Percentiles rank a stretch among this genome's conserved stretches.
These are phyloP conservation scores for Circaetus gallicus DNA, from an alignment of 2,113 vertebrate species.

Conservation along the genomic window DNA sequence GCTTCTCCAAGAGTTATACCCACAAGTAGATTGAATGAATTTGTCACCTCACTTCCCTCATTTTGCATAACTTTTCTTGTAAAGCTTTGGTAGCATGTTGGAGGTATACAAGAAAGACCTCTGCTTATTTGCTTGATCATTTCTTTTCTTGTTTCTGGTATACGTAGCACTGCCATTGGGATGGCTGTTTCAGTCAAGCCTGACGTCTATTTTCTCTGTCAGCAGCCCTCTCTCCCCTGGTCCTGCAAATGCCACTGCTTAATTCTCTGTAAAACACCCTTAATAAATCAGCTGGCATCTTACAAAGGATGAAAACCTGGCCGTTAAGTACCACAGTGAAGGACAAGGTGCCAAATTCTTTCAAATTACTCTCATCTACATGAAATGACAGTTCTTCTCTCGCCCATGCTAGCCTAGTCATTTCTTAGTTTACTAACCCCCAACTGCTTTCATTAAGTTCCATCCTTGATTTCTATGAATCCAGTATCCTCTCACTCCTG, in stretches of 20 bases:
- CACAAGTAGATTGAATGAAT: neutral
- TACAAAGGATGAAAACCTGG: neutral
- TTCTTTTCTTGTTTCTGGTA: neutral
- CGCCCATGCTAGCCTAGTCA: neutral
- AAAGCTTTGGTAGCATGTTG: neutral
- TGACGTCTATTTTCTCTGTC: neutral
- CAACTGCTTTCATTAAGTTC: neutral
- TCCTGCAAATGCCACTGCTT: neutral
- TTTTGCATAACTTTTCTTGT: neutral
- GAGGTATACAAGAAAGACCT: neutral
- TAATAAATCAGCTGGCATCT: neutral
- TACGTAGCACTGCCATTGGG: neutral
- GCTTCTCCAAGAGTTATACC: neutral
- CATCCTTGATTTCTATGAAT: neutral
- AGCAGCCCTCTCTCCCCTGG: neutral
- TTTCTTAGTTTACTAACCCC: neutral
- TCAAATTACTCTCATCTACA: neutral
- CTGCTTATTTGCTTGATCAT: neutral
- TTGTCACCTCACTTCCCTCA: neutral
- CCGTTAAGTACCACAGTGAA: neutral
- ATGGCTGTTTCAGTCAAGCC: neutral
- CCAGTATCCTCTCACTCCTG: neutral
- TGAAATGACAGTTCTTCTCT: neutral
- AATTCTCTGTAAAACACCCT: neutral
- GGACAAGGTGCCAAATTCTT: neutral